These are phyloP conservation scores for Mico argentatus DNA, from an alignment of 2,797 vertebrate genomes.

Conservation along the genomic window DNA sequence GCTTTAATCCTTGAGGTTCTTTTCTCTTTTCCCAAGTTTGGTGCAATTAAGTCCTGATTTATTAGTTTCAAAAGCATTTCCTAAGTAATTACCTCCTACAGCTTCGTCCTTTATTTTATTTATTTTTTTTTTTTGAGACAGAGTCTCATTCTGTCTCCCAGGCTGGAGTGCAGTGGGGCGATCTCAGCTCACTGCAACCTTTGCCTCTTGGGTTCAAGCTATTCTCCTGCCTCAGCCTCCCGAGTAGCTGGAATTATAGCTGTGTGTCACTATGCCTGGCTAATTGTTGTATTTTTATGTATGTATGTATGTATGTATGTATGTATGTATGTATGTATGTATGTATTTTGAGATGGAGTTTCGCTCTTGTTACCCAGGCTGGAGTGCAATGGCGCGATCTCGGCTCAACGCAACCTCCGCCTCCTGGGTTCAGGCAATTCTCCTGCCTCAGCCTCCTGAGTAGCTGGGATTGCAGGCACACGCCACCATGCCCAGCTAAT, in stretches of 20 bases:
- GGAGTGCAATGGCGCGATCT: too few relatives aligned
- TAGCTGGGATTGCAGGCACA: too few relatives aligned
- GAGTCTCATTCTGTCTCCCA: not conserved
- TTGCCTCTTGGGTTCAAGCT: not conserved
- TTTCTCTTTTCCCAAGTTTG: not conserved
- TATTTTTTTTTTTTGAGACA: not conserved
- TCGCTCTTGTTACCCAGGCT: too few relatives aligned
- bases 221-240: not conserved
- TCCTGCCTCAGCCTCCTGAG: too few relatives aligned
- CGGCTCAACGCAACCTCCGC: rapidly evolving
- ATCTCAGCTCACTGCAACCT: not conserved
- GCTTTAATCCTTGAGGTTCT: not conserved
- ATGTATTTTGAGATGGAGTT: too few relatives aligned
- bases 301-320: too few relatives aligned
- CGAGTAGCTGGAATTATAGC: not conserved
- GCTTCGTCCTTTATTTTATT: not conserved
- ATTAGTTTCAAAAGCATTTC: constrained; percentile 8
- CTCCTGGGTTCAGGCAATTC: too few relatives aligned
- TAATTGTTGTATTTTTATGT: not conserved
- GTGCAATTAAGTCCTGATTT: not conserved
- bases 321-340: too few relatives aligned
- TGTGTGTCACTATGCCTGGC: not conserved
- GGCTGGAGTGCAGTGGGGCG: not conserved
- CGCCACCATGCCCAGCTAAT: too few relatives aligned
- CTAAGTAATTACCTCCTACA: not conserved